Conservation (phyloP, 2,113 vertebrate species). For the Caracal caracal region DNA sequence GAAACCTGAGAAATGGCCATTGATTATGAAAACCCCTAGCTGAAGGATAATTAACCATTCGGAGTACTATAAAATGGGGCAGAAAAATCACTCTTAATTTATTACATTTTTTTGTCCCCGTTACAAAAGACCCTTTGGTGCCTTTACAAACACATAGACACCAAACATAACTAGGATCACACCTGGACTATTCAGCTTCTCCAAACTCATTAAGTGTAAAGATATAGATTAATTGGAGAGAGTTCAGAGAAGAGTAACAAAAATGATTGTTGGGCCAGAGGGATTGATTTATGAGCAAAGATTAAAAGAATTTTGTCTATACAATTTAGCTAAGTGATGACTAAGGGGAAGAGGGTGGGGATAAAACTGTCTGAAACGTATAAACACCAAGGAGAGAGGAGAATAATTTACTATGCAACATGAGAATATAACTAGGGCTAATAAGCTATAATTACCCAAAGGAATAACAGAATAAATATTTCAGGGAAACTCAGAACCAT, state of each 20-base stretch:
- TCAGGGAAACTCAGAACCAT: conserved; percentile 63
- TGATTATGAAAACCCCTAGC: conserved; percentile 2
- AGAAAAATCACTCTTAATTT: conserved; percentile 41
- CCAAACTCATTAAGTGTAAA: conserved; percentile 76
- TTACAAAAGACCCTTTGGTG: conserved; percentile 43
- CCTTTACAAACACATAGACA: conserved; percentile 60
- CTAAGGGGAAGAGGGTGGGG: conserved; percentile 65
- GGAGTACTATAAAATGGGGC: neutral
- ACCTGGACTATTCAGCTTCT: conserved; percentile 71
- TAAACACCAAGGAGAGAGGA: conserved; percentile 67
- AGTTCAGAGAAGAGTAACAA: conserved; percentile 80
- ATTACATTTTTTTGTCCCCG: conserved; percentile 16
- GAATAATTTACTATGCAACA: conserved; percentile 78
- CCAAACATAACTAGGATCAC: conserved; percentile 56
- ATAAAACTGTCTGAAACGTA: conserved; percentile 71
- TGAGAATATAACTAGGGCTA: conserved; percentile 77
- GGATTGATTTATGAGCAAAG: conserved; percentile 81
- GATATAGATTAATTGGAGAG: conserved; percentile 79
- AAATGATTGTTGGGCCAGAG: conserved; percentile 74
- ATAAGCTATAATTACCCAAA: conserved; percentile 76
- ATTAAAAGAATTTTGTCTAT: conserved; percentile 79
- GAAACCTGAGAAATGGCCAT: conserved; percentile 48
- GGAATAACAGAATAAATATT: conserved; percentile 74
- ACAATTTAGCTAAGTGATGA: conserved; percentile 77
- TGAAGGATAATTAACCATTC: conserved; percentile 54